These are phyloP conservation scores for zebrafish (Danio rerio) DNA, from an alignment of 2,113 vertebrate genomes.

Conservation along the genomic window DNA sequence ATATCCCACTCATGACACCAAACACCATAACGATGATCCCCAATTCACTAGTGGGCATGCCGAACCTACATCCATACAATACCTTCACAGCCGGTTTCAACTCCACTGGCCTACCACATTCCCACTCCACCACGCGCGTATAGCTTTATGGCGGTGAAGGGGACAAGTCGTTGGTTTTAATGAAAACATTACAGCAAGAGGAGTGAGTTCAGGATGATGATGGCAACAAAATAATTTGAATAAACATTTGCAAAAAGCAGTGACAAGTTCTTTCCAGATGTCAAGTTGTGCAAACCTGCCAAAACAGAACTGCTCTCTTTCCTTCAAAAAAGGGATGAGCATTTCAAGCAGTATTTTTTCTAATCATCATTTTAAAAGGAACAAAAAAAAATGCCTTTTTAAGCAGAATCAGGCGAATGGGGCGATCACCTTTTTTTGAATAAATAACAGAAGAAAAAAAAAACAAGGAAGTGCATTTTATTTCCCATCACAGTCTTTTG, in stretches of 20 bases:
- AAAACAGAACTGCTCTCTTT: slow-evolving; percentile 79
- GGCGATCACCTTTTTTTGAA: slow-evolving; percentile 73
- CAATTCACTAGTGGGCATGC: slow-evolving; percentile 97
- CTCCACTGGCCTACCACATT: slow-evolving; percentile 96
- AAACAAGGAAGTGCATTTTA: slow-evolving; percentile 81
- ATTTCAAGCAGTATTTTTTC: slow-evolving; percentile 79
- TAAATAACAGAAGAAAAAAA: slow-evolving; percentile 74
- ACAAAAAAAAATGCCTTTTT: slow-evolving; percentile 75
- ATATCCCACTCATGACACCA: slow-evolving; percentile 98
- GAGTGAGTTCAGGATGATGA: slow-evolving; percentile 59
- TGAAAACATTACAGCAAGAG: slow-evolving; percentile 38
- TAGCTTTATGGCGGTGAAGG: slow-evolving; percentile 83
- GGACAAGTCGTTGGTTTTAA: slow-evolving; percentile 41
- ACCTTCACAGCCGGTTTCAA: slow-evolving; percentile 97
- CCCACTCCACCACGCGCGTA: slow-evolving; percentile 99
- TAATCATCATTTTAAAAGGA: slow-evolving; percentile 81
- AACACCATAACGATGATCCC: slow-evolving; percentile 99
- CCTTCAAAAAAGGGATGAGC: slow-evolving; percentile 57
- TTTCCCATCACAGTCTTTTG: slow-evolving; percentile 74
- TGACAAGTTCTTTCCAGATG: slow-evolving; percentile 73
- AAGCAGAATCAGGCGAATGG: slow-evolving; percentile 75
- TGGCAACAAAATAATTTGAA: slow-evolving; percentile 74
- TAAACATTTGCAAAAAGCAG: slow-evolving; percentile 75
- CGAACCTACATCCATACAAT: slow-evolving; percentile 97
- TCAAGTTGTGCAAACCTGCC: slow-evolving; percentile 82